Evolutionary conservation across 2,888 invertebrate genomes (phyloP).

Genomic region (Hydriomena furcata): DNA sequence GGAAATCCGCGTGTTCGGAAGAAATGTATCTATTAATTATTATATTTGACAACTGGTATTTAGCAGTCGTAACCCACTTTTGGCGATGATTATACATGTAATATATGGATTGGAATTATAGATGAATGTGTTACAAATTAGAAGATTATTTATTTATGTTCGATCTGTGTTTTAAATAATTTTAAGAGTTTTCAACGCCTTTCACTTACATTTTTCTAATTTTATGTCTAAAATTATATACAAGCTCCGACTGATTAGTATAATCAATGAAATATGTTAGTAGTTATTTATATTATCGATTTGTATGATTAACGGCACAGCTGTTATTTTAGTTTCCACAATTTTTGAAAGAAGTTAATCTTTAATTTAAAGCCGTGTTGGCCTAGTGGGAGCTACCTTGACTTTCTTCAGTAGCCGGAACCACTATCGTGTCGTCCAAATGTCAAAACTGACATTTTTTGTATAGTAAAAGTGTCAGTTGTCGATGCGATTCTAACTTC

Average conservation of each 20-base stretch:
- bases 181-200: conserved; percentile 26
- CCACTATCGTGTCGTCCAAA: too few species aligned
- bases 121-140: conserved; percentile 24
- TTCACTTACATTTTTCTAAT: conserved; percentile 23
- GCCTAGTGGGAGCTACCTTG: too few species aligned
- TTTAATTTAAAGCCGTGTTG: too few species aligned
- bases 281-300: conserved; percentile 7
- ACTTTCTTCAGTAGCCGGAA: too few species aligned
- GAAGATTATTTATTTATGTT: conserved; percentile 26
- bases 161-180: conserved; percentile 17
- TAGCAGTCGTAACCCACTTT: conserved; percentile 27
- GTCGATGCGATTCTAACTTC: too few species aligned
- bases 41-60: conserved; percentile 36
- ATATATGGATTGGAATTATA: conserved; percentile 22
- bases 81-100: conserved; percentile 20
- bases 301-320: conserved; percentile 1
- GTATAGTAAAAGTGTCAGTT: too few species aligned
- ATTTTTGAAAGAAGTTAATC: too few species aligned
- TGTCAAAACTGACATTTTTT: too few species aligned
- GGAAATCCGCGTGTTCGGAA: conserved; percentile 24
- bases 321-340: neutral
- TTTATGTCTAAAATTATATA: conserved; percentile 13
- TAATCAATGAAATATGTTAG: conserved; percentile 9
- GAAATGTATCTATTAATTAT: conserved; percentile 33
- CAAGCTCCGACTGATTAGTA: conserved; percentile 15